These are phyloP conservation scores for Congeria kusceri DNA, from an alignment of 2,888 invertebrate species.

Conservation along the genomic window DNA sequence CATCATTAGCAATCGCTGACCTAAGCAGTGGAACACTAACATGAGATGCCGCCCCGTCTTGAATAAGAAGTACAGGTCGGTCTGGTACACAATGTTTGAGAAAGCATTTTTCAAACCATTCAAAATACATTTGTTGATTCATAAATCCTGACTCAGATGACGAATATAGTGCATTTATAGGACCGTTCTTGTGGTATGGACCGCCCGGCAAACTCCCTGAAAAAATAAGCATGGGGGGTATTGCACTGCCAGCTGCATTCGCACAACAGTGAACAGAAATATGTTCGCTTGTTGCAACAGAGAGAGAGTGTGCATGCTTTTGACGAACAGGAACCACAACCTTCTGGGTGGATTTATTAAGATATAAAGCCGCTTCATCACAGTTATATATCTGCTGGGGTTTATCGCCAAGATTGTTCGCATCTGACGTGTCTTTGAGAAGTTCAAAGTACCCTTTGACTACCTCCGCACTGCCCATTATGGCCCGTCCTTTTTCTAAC, in stretches of 20 bases:
- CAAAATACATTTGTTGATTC: slow-evolving; percentile 34
- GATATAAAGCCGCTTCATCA: slow-evolving; percentile 33
- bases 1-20: slow-evolving; percentile 47
- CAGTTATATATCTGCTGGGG: slow-evolving; percentile 42
- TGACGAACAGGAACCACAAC: slow-evolving; percentile 32
- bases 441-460: slow-evolving; percentile 39
- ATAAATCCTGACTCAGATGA: slow-evolving; percentile 28
- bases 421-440: slow-evolving; percentile 24
- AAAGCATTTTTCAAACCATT: slow-evolving; percentile 46
- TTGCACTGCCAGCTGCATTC: slow-evolving; percentile 23
- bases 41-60: slow-evolving; percentile 45
- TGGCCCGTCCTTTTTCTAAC: slow-evolving; percentile 38
- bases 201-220: slow-evolving; percentile 27
- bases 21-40: slow-evolving; percentile 26
- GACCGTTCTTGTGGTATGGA: slow-evolving; percentile 29
- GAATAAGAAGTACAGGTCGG: slow-evolving; percentile 26
- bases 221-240: slow-evolving; percentile 45
- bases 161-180: slow-evolving; percentile 13
- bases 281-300: slow-evolving; percentile 33
- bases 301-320: slow-evolving; percentile 27
- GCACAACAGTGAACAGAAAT: slow-evolving; percentile 46
- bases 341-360: slow-evolving; percentile 39
- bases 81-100: slow-evolving; percentile 5
- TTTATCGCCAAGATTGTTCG: slow-evolving; percentile 15
- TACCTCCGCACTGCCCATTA: slow-evolving; percentile 25